Conservation (phyloP, 1,140 invertebrate genomes). For the Proales similis region DNA sequence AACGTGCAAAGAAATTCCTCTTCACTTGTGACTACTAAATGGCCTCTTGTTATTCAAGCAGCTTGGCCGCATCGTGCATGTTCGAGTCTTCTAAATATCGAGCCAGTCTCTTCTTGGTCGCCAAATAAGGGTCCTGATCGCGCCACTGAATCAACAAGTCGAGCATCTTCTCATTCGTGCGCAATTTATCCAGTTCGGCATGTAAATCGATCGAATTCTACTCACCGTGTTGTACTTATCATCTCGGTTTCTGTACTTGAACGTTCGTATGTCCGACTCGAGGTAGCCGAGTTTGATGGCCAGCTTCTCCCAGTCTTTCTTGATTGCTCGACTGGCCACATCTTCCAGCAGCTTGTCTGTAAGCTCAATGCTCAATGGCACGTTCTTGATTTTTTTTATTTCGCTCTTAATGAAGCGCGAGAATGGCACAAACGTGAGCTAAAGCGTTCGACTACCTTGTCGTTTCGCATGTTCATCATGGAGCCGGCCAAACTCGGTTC, state of each 20-base stretch:
- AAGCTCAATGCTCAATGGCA: too few relatives aligned
- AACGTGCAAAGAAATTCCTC: too few relatives aligned
- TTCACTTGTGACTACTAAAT: too few relatives aligned
- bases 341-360: background rate
- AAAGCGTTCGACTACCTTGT: background rate
- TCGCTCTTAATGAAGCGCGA: too few relatives aligned
- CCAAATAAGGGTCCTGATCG: constrained; percentile 10
- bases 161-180: background rate
- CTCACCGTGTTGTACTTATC: background rate
- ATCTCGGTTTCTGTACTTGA: background rate
- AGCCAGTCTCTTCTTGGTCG: constrained; percentile 16
- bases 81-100: constrained; percentile 17
- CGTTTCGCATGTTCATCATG: constrained; percentile 11
- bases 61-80: constrained; percentile 16
- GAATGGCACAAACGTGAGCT: background rate
- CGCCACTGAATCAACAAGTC: constrained; percentile 11
- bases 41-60: background rate
- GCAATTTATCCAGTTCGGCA: background rate
- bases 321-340: constrained; percentile 1
- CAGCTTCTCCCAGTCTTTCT: constrained; percentile 25
- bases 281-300: constrained; percentile 13
- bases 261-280: constrained; percentile 3
- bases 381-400: too few relatives aligned
- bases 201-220: background rate
- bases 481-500: background rate